A percentile compares a stretch with the other conserved stretches of the same genome.
These are phyloP conservation scores for Perca fluviatilis DNA, from an alignment of 2,113 vertebrate species.

Conservation along the genomic window DNA sequence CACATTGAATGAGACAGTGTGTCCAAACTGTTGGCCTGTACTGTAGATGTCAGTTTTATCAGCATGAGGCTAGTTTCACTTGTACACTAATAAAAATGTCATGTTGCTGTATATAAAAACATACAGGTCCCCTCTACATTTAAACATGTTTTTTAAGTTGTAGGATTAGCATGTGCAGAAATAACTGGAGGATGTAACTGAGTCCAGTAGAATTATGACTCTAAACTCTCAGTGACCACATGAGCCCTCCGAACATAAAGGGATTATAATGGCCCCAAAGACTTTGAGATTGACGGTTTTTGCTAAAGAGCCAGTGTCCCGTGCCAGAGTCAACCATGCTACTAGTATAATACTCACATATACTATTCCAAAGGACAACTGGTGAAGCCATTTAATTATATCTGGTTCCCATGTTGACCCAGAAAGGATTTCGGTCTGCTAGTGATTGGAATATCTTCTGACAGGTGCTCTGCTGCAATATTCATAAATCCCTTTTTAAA, in stretches of 20 bases:
- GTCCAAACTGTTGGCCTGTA: too few species aligned
- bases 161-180: constrained; percentile 39
- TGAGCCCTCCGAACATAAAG: constrained; percentile 50
- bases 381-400: constrained; percentile 46
- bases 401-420: constrained; percentile 59
- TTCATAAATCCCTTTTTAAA: constrained; percentile 81
- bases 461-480: constrained; percentile 80
- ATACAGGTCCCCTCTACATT: neutral
- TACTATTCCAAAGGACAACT: neutral
- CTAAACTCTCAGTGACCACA: constrained; percentile 70
- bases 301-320: constrained; percentile 21
- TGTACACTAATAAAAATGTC: neutral
- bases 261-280: constrained; percentile 59
- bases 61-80: neutral
- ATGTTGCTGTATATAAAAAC: neutral
- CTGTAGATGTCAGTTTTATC: neutral
- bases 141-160: constrained; percentile 12
- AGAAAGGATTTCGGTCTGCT: constrained; percentile 56
- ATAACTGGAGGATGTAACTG: constrained; percentile 56
- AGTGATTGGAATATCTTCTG: constrained; percentile 73
- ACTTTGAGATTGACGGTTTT: constrained; percentile 38
- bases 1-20: too few species aligned
- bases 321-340: constrained; percentile 16
- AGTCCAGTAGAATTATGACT: constrained; percentile 45
- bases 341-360: constrained; percentile 12